These are phyloP conservation scores for Ladona fulva DNA, from an alignment of 1,140 invertebrate species.

Conservation along the genomic window DNA sequence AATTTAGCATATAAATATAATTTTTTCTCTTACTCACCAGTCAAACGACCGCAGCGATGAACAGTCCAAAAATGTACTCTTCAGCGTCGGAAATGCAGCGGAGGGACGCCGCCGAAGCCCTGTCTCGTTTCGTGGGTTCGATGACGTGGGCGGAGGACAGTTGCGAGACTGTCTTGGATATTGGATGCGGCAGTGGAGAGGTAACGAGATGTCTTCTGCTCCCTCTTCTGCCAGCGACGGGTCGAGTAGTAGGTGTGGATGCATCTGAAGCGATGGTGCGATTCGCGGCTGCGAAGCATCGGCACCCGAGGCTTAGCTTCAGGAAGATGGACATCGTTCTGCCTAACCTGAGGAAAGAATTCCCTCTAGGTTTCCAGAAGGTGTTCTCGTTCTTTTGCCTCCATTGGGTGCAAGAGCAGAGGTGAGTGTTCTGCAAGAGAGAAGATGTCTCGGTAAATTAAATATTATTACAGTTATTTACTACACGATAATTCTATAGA, in stretches of 20 bases:
- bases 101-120: slow-evolving; percentile 51
- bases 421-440: too few species aligned
- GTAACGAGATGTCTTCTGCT: slow-evolving; percentile 58
- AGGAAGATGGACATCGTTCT: slow-evolving; percentile 53
- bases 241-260: slow-evolving; percentile 30
- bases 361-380: slow-evolving; percentile 47
- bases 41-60: slow-evolving; percentile 38
- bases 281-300: slow-evolving; percentile 29
- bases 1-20: too few species aligned
- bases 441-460: too few species aligned
- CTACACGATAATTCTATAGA: too few species aligned
- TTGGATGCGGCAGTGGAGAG: slow-evolving; percentile 69
- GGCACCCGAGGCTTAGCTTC: slow-evolving; percentile 39
- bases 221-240: slow-evolving; percentile 44
- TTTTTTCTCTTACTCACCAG: too few species aligned
- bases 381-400: slow-evolving; percentile 72
- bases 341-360: slow-evolving; percentile 33
- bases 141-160: slow-evolving; percentile 47
- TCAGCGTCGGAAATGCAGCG: slow-evolving; percentile 55
- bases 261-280: slow-evolving; percentile 33
- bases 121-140: slow-evolving; percentile 51
- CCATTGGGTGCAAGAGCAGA: slow-evolving; percentile 69
- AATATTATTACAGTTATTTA: too few species aligned
- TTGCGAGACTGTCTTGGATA: slow-evolving; percentile 53
- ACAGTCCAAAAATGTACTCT: slow-evolving; percentile 51